phyloP scores from a whole-genome alignment of 2,113 vertebrate genomes.

The Glaucomys volans region DNA sequence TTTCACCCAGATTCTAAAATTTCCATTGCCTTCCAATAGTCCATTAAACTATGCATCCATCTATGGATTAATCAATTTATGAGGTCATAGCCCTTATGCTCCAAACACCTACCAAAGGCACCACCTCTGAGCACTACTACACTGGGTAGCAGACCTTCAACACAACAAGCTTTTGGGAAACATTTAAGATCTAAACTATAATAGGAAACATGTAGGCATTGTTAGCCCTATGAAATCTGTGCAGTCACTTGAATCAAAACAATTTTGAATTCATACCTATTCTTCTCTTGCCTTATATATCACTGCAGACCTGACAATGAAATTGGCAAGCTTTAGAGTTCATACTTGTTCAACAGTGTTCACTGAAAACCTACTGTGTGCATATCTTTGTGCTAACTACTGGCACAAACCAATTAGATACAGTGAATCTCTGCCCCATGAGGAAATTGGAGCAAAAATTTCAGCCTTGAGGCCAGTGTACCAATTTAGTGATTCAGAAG shows the following conservation, averaged over 20 bases:
- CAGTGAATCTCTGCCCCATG: neutral
- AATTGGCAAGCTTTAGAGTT: neutral
- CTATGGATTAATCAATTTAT: no score
- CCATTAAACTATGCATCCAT: no score
- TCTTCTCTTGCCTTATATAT: neutral
- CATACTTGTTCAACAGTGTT: neutral
- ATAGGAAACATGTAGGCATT: no score
- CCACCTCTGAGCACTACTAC: no score
- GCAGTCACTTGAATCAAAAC: neutral
- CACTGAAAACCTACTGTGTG: neutral
- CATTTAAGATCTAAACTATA: no score
- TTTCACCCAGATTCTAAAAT: no score
- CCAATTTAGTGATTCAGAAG: neutral
- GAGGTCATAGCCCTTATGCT: no score
- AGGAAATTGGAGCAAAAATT: neutral
- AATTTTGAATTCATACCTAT: neutral
- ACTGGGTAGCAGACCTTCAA: no score
- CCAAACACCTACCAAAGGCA: no score
- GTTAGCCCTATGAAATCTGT: neutral
- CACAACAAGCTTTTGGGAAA: no score
- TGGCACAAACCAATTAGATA: neutral
- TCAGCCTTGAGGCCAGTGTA: neutral
- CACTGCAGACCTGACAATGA: neutral
- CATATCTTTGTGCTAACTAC: neutral
- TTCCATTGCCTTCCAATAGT: no score